Percentiles rank a stretch among this genome's conserved stretches.
Evolutionary conservation across 2,113 vertebrate genomes (phyloP).

Genomic region (Osmerus eperlanus): DNA sequence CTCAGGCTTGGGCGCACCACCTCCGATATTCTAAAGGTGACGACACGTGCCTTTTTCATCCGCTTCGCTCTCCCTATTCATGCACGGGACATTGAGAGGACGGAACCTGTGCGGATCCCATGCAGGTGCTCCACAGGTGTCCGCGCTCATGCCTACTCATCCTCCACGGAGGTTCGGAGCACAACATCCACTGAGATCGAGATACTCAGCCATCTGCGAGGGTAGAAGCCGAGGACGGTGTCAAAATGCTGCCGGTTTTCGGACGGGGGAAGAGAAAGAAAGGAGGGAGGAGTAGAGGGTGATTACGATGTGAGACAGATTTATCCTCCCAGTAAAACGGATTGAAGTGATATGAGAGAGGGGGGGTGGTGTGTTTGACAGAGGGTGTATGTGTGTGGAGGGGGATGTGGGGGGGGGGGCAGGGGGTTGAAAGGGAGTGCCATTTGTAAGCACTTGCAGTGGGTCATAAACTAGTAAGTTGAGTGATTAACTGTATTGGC

Average conservation of each 20-base stretch:
- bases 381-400: neutral
- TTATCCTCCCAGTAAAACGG: neutral
- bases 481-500: constrained; percentile 38
- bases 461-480: constrained; percentile 40
- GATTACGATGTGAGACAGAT: neutral
- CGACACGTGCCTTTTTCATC: constrained; percentile 11
- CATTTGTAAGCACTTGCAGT: constrained; percentile 7
- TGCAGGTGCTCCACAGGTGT: constrained; percentile 28
- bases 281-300: constrained; percentile 4
- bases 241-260: constrained; percentile 8
- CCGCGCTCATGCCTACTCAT: constrained; percentile 47
- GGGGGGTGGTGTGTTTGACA: neutral
- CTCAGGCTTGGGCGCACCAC: neutral
- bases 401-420: neutral
- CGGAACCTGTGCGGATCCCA: neutral
- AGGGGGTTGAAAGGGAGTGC: neutral
- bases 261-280: neutral
- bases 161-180: constrained; percentile 20
- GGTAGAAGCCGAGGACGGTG: neutral
- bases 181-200: constrained; percentile 24
- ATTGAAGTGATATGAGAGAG: neutral
- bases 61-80: constrained; percentile 17
- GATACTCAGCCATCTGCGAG: constrained; percentile 48
- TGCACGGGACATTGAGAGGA: constrained; percentile 5
- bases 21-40: constrained; percentile 4